Base-by-base conservation (phyloP, 2,888 invertebrate species). In the Podotricha telesiphe region DNA sequence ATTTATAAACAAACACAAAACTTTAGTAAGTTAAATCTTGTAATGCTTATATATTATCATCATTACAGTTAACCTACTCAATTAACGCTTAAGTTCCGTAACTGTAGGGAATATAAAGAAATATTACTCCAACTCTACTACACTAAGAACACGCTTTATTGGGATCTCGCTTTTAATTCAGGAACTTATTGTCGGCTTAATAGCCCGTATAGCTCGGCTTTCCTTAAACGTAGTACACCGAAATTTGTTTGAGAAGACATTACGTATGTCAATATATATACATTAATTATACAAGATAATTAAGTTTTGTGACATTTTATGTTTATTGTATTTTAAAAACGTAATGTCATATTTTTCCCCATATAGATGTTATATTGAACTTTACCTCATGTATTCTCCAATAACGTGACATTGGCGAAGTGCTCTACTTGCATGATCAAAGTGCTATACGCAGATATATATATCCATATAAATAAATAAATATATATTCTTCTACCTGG, bases 91-190 rank as follows among this genome's bases (percentile, higher is more conserved):
- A 34, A 50, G n/a, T 37, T 37, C 48, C 17, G 47, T 19, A 17
- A 50, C 48, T 62, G n/a, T 37, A 62, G 62, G 37, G 37, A 19
- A 48, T 50, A 62, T 50, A 62, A 50, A 50, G 62, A 50, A 50
- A 62, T 34, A 62, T 48, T 62, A 19, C 62, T 34, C 34, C 19
- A 62, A 62, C 20, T 50, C 62, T 17, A n/a, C 47, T 48, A 20
- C 40, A 6, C 34, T 48, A 48, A 34, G 47, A 61, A 61, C 17
- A 19, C 42, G 45, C 47, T 61, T 61, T 61, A 61, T 61, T 61
- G 40, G 40, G 61, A 47, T 62, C 61, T 48, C 15, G 48, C 61
- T 62, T 28, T 62, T 62, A 62, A 48, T 62, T 62, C 48, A 48
- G 34, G 6, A 62, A 62, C 20, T 37, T 59, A 28, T 50, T 62